phyloP scores from a whole-genome alignment of 2,888 invertebrate species.

The Exocentrus adspersus region DNA sequence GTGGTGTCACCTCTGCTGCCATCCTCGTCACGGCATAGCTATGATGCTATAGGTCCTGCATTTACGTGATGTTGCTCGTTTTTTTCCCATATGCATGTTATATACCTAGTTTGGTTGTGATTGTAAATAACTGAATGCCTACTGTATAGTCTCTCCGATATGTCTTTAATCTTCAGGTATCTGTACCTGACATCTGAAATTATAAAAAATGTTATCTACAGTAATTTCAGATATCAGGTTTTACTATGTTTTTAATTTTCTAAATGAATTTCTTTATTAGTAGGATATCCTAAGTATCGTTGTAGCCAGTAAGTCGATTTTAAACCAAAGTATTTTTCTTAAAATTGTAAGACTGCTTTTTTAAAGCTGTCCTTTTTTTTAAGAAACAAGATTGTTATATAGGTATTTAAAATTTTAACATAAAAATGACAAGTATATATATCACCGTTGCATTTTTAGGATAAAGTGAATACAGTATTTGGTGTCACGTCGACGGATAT shows the following conservation, averaged over 20 bases:
- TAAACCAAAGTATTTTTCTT: slow-evolving; percentile 15
- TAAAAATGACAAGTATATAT: slow-evolving; percentile 1
- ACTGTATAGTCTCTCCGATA: not conserved
- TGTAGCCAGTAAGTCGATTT: slow-evolving; percentile 4
- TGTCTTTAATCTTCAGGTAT: no score
- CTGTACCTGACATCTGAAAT: no score
- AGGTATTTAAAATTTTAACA: slow-evolving; percentile 4
- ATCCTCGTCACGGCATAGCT: slow-evolving; percentile 59
- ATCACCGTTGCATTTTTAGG: not conserved
- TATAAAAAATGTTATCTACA: no score
- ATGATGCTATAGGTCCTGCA: slow-evolving; percentile 59
- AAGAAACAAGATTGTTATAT: not conserved
- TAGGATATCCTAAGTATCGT: no score
- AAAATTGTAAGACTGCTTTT: slow-evolving; percentile 8
- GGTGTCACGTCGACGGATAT: slow-evolving; percentile 5
- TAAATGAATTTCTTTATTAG: no score
- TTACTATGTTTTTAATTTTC: no score
- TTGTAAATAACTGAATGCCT: slow-evolving; percentile 8
- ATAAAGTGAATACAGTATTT: slow-evolving; percentile 10
- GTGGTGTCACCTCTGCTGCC: slow-evolving; percentile 59
- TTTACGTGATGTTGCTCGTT: slow-evolving; percentile 25
- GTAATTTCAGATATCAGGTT: no score
- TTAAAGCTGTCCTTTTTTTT: slow-evolving; percentile 2
- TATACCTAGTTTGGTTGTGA: slow-evolving; percentile 11
- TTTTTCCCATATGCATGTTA: no score